These are phyloP conservation scores for Plusia festucae DNA, from an alignment of 2,888 invertebrate genomes.

Conservation along the genomic window DNA sequence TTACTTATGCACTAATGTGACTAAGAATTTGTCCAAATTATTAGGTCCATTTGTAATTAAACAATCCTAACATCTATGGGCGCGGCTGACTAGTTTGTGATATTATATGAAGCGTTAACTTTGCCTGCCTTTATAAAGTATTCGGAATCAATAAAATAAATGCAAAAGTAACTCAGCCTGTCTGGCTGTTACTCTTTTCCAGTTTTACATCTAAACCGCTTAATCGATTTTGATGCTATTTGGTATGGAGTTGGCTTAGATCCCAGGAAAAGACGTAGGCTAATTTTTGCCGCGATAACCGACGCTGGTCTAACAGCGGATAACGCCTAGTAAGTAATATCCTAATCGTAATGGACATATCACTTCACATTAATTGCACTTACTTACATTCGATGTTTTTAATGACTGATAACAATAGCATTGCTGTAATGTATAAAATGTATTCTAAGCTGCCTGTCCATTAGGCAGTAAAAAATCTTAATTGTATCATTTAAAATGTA, in stretches of 20 bases:
- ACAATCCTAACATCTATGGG: background rate
- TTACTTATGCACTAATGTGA: background rate
- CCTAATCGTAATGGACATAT: slow-evolving; percentile 29
- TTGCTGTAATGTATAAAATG: slow-evolving; percentile 14
- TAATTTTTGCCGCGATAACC: no score
- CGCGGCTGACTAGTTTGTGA: slow-evolving; percentile 1
- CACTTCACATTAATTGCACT: slow-evolving; percentile 13
- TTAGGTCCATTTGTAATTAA: background rate
- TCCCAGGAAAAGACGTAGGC: no score
- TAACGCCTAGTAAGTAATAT: no score
- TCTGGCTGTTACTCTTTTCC: no score
- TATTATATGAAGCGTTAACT: background rate
- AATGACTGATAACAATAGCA: slow-evolving; percentile 14
- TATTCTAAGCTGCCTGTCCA: background rate
- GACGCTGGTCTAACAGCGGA: no score
- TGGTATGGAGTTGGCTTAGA: no score
- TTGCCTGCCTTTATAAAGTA: background rate
- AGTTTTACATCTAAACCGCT: no score
- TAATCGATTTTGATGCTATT: no score
- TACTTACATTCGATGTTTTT: slow-evolving; percentile 20
- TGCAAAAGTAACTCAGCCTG: no score
- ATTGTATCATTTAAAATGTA: background rate
- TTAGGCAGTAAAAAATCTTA: background rate
- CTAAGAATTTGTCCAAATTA: background rate
- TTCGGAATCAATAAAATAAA: background rate